Evolutionary conservation across 2,113 vertebrate species (phyloP), one percentile per base, ranked within the genome.

Genomic region (Paedocypris sp.): DNA sequence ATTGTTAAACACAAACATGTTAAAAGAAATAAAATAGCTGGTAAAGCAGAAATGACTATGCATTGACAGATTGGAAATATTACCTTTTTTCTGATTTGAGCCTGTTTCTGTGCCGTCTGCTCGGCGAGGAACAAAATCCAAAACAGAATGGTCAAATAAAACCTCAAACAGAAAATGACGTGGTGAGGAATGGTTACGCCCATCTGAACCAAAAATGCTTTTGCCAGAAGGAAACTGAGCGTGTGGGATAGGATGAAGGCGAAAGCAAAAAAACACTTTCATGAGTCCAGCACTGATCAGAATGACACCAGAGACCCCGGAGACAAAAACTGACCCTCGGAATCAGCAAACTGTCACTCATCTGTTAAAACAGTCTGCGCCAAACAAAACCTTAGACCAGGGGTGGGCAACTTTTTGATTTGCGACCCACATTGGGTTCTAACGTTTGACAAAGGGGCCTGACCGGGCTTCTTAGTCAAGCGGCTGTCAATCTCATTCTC

Each of bases 61-160:
- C n/a, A n/a, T n/a, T n/a, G n/a, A n/a, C n/a, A n/a, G n/a, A n/a
- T n/a, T n/a, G n/a, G n/a, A n/a, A n/a, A n/a, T n/a, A n/a, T n/a
- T 85, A 97, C 93, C 91, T 93, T 95, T 79, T 96, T 94, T 77
- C 88, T 90, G 90, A 88, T 94, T 86, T 94, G 95, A 67, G 91
- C 89, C 87, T 93, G 91, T 84, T 93, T 94, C 86, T 94, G 93
- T 79, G 91, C 90, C 72, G 89, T 88, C 90, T 92, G 88, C 10
- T 68, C 41, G 48, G 22, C 49, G 13, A 50, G 8, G 66, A 11
- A 38, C 33, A 62, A 51, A 60, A 25, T n/a, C n/a, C 56, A 39
- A 66, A 35, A 71, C 15, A 43, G 23, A 47, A 15, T 6, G 33
- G 28, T 50, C 36, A 63, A 47, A 70, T 58, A 22, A 59, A 67